Conservation (phyloP, 2,797 vertebrate species). For the Argya squamiceps region DNA sequence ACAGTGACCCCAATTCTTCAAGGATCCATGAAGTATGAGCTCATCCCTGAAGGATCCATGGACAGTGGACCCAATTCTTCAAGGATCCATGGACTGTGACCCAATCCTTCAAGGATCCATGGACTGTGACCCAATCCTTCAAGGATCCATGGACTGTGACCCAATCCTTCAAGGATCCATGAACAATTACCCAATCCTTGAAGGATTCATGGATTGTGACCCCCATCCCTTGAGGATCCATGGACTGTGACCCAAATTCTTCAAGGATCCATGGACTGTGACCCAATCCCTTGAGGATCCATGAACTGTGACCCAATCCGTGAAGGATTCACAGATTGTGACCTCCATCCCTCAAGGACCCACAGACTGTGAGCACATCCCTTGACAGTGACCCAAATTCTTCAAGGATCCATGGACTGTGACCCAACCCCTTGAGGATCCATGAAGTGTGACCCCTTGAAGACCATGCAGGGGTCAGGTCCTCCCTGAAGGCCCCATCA, state of each 20-base stretch:
- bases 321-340: not conserved
- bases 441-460: not conserved
- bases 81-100: not conserved
- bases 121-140: not conserved
- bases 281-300: fast-evolving
- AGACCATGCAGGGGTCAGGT: not conserved
- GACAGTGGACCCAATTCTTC: too few species aligned
- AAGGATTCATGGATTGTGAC: not conserved
- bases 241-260: too few species aligned
- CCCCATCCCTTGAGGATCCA: fast-evolving
- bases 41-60: too few species aligned
- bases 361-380: too few species aligned
- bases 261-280: not conserved
- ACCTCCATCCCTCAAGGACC: fast-evolving
- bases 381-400: not conserved
- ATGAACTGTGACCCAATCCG: not conserved
- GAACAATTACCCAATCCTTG: fast-evolving
- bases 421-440: fast-evolving
- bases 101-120: not conserved
- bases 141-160: not conserved
- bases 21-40: not conserved
- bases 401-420: not conserved
- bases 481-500: too few species aligned
- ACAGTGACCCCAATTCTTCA: fast-evolving
- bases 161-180: fast-evolving